Percentiles rank a stretch among this genome's conserved stretches.
These are phyloP conservation scores for Polia nebulosa DNA, from an alignment of 2,888 invertebrate species.

Conservation along the genomic window DNA sequence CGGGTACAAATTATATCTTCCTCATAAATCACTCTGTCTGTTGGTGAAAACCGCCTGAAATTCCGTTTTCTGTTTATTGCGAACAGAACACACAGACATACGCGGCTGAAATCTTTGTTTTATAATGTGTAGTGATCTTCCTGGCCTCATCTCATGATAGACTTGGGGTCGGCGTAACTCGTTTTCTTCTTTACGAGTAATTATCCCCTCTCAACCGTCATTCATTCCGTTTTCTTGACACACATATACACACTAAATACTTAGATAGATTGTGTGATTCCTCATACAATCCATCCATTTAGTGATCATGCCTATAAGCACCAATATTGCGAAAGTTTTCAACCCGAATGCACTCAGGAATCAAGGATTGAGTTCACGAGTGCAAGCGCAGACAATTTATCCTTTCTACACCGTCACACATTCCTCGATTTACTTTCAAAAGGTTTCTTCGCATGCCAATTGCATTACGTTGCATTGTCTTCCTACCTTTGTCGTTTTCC, in stretches of 20 bases:
- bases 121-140: no score
- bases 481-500: constrained; percentile 3
- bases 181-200: not conserved
- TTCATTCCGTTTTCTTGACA: not conserved
- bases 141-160: not conserved
- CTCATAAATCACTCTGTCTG: no score
- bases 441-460: constrained; percentile 51
- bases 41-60: no score
- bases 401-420: constrained; percentile 48
- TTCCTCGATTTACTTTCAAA: constrained; percentile 55
- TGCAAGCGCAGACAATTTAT: not conserved
- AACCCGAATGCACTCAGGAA: constrained; percentile 2
- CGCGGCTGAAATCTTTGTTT: no score
- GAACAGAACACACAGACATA: no score
- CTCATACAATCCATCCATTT: not conserved
- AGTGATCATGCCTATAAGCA: no score
- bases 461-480: constrained; percentile 39
- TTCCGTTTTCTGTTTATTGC: no score
- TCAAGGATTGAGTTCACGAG: constrained; percentile 16
- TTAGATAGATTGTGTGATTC: not conserved
- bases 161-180: not conserved
- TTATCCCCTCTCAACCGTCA: not conserved
- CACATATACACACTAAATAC: no score
- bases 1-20: no score
- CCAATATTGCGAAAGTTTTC: not conserved